Conservation (phyloP, 2,888 invertebrate genomes). For the Epistrophe grossulariae region DNA sequence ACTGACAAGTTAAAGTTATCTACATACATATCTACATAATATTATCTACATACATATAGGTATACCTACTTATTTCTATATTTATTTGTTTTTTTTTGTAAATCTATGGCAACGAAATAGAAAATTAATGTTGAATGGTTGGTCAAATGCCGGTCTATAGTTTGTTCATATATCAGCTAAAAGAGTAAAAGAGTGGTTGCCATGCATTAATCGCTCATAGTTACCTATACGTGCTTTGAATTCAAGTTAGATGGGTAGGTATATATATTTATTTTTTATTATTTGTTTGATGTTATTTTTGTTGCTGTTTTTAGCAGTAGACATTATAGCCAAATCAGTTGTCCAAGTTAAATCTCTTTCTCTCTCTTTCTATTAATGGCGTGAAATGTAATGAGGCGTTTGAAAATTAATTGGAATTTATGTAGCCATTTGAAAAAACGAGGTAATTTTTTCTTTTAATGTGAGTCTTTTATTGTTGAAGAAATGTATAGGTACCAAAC, state of each 20-base stretch:
- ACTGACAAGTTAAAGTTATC: constrained; percentile 64
- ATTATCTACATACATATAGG: background rate
- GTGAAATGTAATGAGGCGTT: constrained; percentile 70
- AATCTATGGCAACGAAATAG: constrained; percentile 42
- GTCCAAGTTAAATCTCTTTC: background rate
- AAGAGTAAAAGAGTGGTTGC: constrained; percentile 51
- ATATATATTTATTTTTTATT: background rate
- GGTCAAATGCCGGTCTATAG: constrained; percentile 30
- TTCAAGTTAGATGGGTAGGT: constrained; percentile 41
- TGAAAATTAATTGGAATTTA: constrained; percentile 66
- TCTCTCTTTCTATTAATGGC: constrained; percentile 30
- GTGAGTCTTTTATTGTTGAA: background rate
- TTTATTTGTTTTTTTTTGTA: constrained; percentile 13
- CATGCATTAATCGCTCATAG: constrained; percentile 66
- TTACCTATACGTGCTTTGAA: constrained; percentile 68
- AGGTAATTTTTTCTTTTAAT: background rate
- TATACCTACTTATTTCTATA: background rate
- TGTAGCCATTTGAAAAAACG: constrained; percentile 31
- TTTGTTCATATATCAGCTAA: background rate
- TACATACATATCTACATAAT: background rate
- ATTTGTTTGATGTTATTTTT: constrained; percentile 11
- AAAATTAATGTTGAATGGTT: constrained; percentile 49
- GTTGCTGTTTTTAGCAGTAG: background rate
- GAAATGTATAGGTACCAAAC: background rate
- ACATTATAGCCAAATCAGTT: background rate